A percentile compares a stretch with the other conserved stretches of the same genome.
These are phyloP conservation scores for Thecocarcelia acutangulata DNA, from an alignment of 2,888 invertebrate species.

Conservation along the genomic window DNA sequence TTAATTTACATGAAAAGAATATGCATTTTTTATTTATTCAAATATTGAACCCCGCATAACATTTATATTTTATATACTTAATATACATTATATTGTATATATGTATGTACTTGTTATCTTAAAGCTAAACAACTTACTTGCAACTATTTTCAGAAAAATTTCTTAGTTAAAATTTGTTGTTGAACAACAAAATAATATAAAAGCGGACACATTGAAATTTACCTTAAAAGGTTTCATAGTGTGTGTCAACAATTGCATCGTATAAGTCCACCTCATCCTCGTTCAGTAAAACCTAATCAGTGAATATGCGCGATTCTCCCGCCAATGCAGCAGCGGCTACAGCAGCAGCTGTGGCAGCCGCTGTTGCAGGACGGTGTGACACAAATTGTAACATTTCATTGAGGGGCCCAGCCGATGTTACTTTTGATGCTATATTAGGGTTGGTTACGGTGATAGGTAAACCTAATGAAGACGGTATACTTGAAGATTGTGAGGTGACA, in stretches of 20 bases:
- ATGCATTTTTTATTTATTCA: too few relatives aligned
- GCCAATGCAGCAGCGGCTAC: constrained; percentile 62
- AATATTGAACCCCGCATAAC: neutral
- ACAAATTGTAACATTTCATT: constrained; percentile 70
- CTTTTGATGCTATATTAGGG: constrained; percentile 86
- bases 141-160: constrained; percentile 41
- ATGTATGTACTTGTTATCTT: constrained; percentile 2
- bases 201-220: constrained; percentile 5
- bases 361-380: constrained; percentile 61
- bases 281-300: constrained; percentile 66
- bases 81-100: too few relatives aligned
- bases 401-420: constrained; percentile 71
- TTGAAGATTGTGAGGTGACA: constrained; percentile 82
- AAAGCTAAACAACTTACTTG: constrained; percentile 24
- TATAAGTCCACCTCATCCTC: constrained; percentile 58
- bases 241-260: constrained; percentile 55
- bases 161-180: constrained; percentile 40
- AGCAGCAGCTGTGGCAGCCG: constrained; percentile 58
- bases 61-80: neutral
- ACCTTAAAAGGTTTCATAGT: constrained; percentile 59
- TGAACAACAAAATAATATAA: constrained; percentile 46
- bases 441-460: constrained; percentile 89
- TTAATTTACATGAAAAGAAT: too few relatives aligned
- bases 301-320: constrained; percentile 70
- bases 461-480: constrained; percentile 87